These are phyloP conservation scores for Heliconius erato DNA, from an alignment of 2,888 invertebrate species.

Conservation along the genomic window DNA sequence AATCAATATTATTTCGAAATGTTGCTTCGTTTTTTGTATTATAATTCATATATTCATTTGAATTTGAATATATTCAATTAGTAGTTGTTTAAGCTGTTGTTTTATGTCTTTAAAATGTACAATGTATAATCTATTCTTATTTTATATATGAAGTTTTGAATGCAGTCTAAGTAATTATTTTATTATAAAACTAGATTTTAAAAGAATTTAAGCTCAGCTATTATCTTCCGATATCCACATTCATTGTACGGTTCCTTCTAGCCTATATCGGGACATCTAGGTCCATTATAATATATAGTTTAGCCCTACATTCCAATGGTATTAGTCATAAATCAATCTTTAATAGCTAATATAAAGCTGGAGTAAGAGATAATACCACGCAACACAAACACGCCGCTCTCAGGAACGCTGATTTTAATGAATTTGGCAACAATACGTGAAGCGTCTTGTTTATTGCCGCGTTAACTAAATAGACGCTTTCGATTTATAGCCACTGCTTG, in stretches of 20 bases:
- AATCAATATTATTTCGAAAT: no score
- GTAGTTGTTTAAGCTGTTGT: neutral
- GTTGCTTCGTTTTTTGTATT: neutral
- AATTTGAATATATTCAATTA: no score
- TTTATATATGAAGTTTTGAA: no score
- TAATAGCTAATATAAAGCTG: slow-evolving; percentile 5
- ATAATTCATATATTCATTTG: no score
- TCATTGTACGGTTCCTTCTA: no score
- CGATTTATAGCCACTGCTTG: slow-evolving; percentile 34
- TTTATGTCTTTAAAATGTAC: neutral
- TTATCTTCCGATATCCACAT: no score
- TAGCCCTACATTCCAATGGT: neutral
- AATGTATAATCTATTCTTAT: no score
- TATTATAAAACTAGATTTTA: no score
- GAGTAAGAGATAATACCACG: slow-evolving; percentile 10
- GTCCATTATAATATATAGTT: no score
- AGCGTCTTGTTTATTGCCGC: slow-evolving; percentile 34
- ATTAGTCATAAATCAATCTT: slow-evolving; percentile 18
- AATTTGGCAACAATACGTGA: slow-evolving; percentile 44
- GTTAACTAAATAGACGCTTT: slow-evolving; percentile 46
- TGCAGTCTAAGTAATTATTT: no score
- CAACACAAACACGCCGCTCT: slow-evolving; percentile 6
- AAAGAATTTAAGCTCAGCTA: no score
- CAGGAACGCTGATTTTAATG: slow-evolving; percentile 38
- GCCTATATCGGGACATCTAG: no score